Evolutionary conservation across 2,888 invertebrate species (phyloP).

Genomic region (Mythimna albipuncta): DNA sequence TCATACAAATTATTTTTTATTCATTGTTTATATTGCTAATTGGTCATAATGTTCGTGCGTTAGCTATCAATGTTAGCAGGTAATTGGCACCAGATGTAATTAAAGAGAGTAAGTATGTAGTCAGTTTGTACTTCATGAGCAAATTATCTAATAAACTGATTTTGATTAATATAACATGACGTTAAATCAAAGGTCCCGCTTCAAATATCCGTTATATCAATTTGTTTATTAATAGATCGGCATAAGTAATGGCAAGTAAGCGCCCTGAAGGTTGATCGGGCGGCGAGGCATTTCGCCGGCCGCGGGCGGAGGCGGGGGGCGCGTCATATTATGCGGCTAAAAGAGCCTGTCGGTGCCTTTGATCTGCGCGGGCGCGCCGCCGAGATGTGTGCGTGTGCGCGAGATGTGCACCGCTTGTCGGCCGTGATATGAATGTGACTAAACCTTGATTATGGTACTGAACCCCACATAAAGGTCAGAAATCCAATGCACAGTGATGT

Average conservation of each 20-base stretch:
- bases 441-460: constrained; percentile 90
- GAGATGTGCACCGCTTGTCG: constrained; percentile 88
- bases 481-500: constrained; percentile 77
- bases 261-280: constrained; percentile 75
- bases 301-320: constrained; percentile 84
- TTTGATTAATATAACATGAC: constrained; percentile 66
- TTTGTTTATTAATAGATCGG: constrained; percentile 90
- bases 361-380: constrained; percentile 82
- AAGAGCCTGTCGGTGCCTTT: constrained; percentile 91
- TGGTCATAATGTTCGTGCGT: constrained; percentile 20
- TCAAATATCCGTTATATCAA: constrained; percentile 86
- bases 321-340: constrained; percentile 91
- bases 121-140: constrained; percentile 33
- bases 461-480: constrained; percentile 88
- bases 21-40: constrained; percentile 41
- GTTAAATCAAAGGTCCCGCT: constrained; percentile 76
- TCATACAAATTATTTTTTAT: constrained; percentile 7
- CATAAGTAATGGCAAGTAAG: constrained; percentile 89
- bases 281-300: constrained; percentile 84
- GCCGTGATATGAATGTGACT: constrained; percentile 90
- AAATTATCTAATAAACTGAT: constrained; percentile 62
- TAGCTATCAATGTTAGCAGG: neutral
- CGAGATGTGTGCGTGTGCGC: constrained; percentile 77
- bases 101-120: constrained; percentile 14
- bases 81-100: constrained; percentile 12